phyloP scores from a whole-genome alignment of 2,113 vertebrate genomes.

The Tenrec ecaudatus region DNA sequence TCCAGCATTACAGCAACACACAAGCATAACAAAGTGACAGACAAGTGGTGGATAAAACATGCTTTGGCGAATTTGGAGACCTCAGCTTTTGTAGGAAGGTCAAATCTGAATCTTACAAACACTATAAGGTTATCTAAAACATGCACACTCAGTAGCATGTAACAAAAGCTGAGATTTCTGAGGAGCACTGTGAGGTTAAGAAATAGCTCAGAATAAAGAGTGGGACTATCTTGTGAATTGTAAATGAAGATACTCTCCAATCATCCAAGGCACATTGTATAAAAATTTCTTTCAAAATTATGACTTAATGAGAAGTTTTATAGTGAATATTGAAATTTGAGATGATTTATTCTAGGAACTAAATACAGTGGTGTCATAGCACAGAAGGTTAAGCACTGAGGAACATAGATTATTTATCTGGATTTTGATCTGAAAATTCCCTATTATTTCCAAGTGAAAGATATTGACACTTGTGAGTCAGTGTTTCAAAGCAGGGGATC shows the following conservation, averaged over 20 bases:
- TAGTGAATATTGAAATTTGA: not conserved
- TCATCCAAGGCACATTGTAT: not conserved
- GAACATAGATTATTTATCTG: not conserved
- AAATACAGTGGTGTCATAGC: not conserved
- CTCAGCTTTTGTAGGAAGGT: not conserved
- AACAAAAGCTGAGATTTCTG: slow-evolving; percentile 12
- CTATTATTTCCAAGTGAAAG: too few species aligned
- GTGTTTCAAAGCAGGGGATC: not conserved
- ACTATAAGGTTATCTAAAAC: not conserved
- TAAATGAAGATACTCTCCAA: not conserved
- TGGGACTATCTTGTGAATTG: not conserved
- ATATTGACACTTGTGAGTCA: too few species aligned
- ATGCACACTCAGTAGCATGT: not conserved
- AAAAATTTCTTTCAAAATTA: slow-evolving; percentile 15
- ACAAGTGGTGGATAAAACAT: too few species aligned
- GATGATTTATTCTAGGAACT: not conserved
- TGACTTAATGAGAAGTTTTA: slow-evolving; percentile 11
- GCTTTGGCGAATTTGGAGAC: too few species aligned
- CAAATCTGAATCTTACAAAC: not conserved
- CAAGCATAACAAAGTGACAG: too few species aligned
- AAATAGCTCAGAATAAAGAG: not conserved
- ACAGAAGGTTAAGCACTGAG: not conserved
- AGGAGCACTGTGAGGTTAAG: not conserved
- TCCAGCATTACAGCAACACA: too few species aligned
- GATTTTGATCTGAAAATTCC: not conserved